Percentiles rank a stretch among this genome's conserved stretches.
Conservation (phyloP, 2,888 invertebrate species). For the Acronicta alni region DNA sequence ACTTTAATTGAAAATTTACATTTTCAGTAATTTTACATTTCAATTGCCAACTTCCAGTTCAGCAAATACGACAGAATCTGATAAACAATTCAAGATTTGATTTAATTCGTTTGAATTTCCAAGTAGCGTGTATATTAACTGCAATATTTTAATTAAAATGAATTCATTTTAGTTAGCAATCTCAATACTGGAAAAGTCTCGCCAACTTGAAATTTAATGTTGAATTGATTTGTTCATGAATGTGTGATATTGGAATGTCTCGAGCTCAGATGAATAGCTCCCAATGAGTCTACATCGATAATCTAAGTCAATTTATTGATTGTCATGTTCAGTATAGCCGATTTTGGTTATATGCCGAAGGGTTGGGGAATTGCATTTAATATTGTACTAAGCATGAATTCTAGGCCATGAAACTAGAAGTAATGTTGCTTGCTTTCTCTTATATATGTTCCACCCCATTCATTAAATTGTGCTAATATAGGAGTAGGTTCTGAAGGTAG, state of each 20-base stretch:
- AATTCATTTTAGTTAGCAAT: slow-evolving; percentile 39
- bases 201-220: slow-evolving; percentile 8
- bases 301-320: not conserved
- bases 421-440: too few species aligned
- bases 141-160: slow-evolving; percentile 48
- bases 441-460: too few species aligned
- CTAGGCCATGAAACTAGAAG: too few species aligned
- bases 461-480: too few species aligned
- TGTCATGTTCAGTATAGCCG: not conserved
- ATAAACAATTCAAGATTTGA: slow-evolving; percentile 38
- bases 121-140: slow-evolving; percentile 24
- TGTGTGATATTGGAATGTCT: not conserved
- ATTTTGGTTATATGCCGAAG: too few species aligned
- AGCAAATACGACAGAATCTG: slow-evolving; percentile 23
- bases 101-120: slow-evolving; percentile 38
- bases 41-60: slow-evolving; percentile 41
- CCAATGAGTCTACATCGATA: not conserved
- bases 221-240: not conserved
- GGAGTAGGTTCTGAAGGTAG: too few species aligned
- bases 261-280: not conserved
- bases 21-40: slow-evolving; percentile 47
- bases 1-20: slow-evolving; percentile 23
- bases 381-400: too few species aligned
- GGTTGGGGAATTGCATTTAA: too few species aligned
- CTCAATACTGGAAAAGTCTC: slow-evolving; percentile 17